Conservation (phyloP, 2,888 invertebrate species). For the Biston stratarius region DNA sequence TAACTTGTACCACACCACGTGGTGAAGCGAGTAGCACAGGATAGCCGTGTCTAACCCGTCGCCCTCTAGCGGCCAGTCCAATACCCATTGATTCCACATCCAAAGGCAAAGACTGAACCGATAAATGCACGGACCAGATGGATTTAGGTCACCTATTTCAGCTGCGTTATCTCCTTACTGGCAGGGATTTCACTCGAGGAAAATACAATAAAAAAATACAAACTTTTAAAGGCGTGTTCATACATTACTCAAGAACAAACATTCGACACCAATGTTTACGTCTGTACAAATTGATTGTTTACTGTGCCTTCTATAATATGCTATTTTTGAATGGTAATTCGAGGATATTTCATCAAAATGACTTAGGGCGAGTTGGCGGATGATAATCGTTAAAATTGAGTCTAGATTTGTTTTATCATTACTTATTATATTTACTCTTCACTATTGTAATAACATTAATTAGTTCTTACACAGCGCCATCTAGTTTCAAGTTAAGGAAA, state of each 20-base stretch:
- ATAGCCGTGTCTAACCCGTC: slow-evolving; percentile 20
- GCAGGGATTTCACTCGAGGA: neutral
- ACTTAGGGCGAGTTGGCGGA: too few relatives aligned
- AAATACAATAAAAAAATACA: neutral
- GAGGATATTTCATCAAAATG: too few relatives aligned
- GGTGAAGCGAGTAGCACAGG: slow-evolving; percentile 23
- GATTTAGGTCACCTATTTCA: slow-evolving; percentile 13
- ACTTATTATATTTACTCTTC: too few relatives aligned
- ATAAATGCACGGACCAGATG: slow-evolving; percentile 12
- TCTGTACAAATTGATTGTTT: neutral
- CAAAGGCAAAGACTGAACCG: slow-evolving; percentile 7
- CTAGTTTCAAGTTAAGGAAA: too few relatives aligned
- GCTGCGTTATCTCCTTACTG: neutral
- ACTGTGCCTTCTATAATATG: too few relatives aligned
- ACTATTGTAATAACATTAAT: too few relatives aligned
- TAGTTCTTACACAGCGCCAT: too few relatives aligned
- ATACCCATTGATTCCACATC: slow-evolving; percentile 28
- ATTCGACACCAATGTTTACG: neutral
- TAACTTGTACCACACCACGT: slow-evolving; percentile 4
- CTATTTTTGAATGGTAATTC: too few relatives aligned
- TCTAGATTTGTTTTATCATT: too few relatives aligned
- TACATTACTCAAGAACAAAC: too few relatives aligned
- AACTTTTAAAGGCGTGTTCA: too few relatives aligned
- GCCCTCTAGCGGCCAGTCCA: slow-evolving; percentile 12
- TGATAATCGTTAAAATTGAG: too few relatives aligned